Evolutionary conservation across 2,113 vertebrate species (phyloP).

Genomic region (Passer domesticus): DNA sequence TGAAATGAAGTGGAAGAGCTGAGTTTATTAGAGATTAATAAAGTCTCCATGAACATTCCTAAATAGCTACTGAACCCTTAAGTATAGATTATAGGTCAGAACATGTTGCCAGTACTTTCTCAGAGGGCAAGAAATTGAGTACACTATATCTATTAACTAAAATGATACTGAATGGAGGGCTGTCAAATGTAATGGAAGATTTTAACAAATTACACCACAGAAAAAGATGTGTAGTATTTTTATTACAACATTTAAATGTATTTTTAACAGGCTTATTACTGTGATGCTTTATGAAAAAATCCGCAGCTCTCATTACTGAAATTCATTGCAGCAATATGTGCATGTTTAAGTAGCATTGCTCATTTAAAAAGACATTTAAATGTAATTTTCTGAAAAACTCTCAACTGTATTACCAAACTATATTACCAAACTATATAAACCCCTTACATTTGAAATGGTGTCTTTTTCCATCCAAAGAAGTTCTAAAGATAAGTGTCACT

Average conservation of each 20-base stretch:
- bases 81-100: slow-evolving; percentile 43
- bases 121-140: slow-evolving; percentile 27
- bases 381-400: neutral
- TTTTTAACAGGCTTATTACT: neutral
- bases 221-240: neutral
- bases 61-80: slow-evolving; percentile 36
- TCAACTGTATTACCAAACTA: neutral
- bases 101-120: neutral
- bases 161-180: neutral
- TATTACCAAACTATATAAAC: neutral
- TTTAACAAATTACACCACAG: neutral
- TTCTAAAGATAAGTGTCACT: neutral
- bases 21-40: slow-evolving; percentile 57
- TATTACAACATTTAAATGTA: neutral
- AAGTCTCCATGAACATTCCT: slow-evolving; percentile 14
- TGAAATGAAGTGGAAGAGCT: slow-evolving; percentile 44
- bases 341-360: neutral
- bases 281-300: neutral
- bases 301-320: neutral
- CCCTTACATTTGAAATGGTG: neutral
- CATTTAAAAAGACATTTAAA: neutral
- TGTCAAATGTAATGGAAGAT: neutral
- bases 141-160: slow-evolving; percentile 1
- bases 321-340: neutral
- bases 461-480: neutral